phyloP scores from a whole-genome alignment of 1,140 invertebrate genomes.

The Scylla paramamosain region DNA sequence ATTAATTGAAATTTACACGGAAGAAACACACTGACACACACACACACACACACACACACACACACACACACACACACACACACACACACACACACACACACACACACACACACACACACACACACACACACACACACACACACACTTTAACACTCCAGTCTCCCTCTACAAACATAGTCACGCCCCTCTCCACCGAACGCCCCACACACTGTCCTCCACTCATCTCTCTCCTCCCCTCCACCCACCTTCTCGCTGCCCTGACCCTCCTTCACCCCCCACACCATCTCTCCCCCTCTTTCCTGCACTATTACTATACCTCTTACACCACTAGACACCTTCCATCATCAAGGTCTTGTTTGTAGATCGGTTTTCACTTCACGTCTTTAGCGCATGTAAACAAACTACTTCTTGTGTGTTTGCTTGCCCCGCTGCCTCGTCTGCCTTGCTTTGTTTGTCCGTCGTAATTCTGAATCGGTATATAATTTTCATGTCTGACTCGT shows the following conservation, averaged over 20 bases:
- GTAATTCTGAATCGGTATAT: not conserved
- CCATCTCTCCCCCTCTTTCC: not conserved
- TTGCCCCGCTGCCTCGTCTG: not conserved
- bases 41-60: slow-evolving; percentile 49
- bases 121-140: slow-evolving; percentile 57
- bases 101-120: slow-evolving; percentile 56
- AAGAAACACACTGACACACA: slow-evolving; percentile 31
- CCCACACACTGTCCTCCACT: not conserved
- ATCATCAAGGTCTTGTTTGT: not conserved
- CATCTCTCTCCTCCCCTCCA: not conserved
- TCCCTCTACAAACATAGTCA: slow-evolving; percentile 24
- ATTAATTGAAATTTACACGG: not conserved
- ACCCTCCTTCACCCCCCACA: not conserved
- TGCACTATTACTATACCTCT: not conserved
- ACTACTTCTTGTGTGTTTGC: not conserved
- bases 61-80: slow-evolving; percentile 53
- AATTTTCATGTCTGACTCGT: not conserved
- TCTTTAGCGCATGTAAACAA: not conserved
- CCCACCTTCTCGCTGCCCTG: not conserved
- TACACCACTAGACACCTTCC: not conserved
- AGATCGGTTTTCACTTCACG: not conserved
- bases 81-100: slow-evolving; percentile 54
- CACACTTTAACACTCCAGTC: not conserved
- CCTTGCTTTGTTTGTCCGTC: not conserved
- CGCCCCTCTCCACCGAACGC: slow-evolving; percentile 3